Evolutionary conservation across 1,140 invertebrate genomes (phyloP), one percentile per base, ranked within the genome.

Genomic region (Drosophila serrata): DNA sequence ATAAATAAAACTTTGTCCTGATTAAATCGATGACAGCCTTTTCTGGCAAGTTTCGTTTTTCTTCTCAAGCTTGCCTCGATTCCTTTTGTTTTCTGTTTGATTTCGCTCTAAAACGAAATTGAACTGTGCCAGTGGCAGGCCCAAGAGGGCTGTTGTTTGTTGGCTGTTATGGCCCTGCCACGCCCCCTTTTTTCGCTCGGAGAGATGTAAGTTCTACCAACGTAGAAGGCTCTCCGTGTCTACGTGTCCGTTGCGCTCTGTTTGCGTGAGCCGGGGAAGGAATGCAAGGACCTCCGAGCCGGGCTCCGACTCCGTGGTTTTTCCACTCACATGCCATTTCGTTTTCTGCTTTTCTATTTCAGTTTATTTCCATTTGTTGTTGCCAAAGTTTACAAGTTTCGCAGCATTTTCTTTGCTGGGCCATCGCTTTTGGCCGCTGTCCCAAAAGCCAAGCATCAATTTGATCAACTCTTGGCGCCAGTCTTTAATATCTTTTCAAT

Each of bases 391-490:
- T 88, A 85, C 68, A 80, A 88, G 85, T 84, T 82, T 79, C 56
- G 15, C 31, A 49, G 64, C n/a, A 31, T 62, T 78, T 78, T 57
- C 31, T 27, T 39, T 56, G 65, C 37, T 67, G 48, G 35, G 57
- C 49, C 31, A 63, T 64, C 24, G 67, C 58, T 64, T 69, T 90
- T 90, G 85, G 84, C 77, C 68, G 49, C 19, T 81, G 77, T 79
- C 77, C 85, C 84, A 84, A 67, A 84, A 73, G 84, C 75, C 79
- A 70, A 82, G 69, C 82, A 88, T 90, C 84, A 88, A 90, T 90
- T 88, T 84, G 85, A 88, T 88, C 81, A 90, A 72, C 76, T 88
- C 65, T 84, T 73, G 84, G 84, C 84, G 84, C 84, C 84, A 88
- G 85, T 75, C 80, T 75, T 82, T 87, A 87, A 87, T 87, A 87